Conservation (phyloP, 2,888 invertebrate genomes). For the Ennomos fuscantarius region DNA sequence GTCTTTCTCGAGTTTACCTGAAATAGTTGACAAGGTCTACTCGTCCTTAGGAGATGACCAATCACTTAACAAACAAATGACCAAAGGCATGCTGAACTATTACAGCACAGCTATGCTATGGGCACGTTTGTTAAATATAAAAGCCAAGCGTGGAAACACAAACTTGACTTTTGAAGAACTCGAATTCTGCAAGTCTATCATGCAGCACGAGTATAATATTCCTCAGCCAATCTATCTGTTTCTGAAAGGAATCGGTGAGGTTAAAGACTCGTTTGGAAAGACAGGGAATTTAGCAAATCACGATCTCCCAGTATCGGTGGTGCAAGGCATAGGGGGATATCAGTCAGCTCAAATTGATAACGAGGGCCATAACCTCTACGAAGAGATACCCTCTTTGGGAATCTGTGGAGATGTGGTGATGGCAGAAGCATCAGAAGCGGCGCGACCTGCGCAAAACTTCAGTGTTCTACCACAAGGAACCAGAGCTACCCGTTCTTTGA, state of each 20-base stretch:
- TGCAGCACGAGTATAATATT: slow-evolving; percentile 1
- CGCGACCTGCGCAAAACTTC: not conserved
- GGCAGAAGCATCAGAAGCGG: slow-evolving; percentile 2
- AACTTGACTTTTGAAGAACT: slow-evolving; percentile 2
- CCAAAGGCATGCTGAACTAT: slow-evolving; percentile 2
- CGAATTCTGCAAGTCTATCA: not conserved
- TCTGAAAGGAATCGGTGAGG: not conserved
- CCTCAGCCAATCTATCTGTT: slow-evolving; percentile 1
- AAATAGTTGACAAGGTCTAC: slow-evolving; percentile 4
- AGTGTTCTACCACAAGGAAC: not conserved
- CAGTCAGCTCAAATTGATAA: not conserved
- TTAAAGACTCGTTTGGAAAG: not conserved
- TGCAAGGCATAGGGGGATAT: slow-evolving; percentile 1
- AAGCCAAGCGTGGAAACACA: slow-evolving; percentile 6
- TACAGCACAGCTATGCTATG: not conserved
- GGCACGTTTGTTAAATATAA: not conserved
- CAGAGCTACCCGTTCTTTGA: not conserved
- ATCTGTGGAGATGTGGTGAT: not conserved
- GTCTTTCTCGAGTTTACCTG: not conserved
- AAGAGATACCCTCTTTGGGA: not conserved
- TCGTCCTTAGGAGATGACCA: slow-evolving; percentile 1
- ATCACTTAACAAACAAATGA: not conserved
- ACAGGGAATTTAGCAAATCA: not conserved
- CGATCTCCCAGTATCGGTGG: not conserved
- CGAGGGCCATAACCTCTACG: not conserved